Evolutionary conservation across 2,888 invertebrate genomes (phyloP).

Genomic region (Stenchaetothrips biformis): DNA sequence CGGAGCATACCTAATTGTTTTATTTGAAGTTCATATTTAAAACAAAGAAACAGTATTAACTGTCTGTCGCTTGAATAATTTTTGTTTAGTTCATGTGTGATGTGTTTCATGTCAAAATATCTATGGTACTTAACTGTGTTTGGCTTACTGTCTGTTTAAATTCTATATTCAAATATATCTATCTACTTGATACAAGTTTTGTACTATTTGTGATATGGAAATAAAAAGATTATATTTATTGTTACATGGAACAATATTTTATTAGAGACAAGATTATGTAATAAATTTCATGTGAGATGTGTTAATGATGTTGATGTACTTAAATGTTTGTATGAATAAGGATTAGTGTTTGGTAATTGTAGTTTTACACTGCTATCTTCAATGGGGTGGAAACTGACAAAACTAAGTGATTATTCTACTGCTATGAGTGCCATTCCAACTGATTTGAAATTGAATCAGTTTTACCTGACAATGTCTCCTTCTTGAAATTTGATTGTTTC

Average conservation of each 20-base stretch:
- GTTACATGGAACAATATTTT: conserved; percentile 22
- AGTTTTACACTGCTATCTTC: neutral
- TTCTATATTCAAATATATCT: conserved; percentile 13
- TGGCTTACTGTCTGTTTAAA: conserved; percentile 16
- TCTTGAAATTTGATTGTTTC: too few relatives aligned
- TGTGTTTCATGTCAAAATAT: neutral
- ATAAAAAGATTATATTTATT: conserved; percentile 22
- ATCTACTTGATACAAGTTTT: conserved; percentile 24
- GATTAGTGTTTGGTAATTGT: neutral
- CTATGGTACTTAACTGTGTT: neutral
- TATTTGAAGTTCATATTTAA: neutral
- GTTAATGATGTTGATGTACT: conserved; percentile 9
- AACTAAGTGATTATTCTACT: neutral
- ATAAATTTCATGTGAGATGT: conserved; percentile 17
- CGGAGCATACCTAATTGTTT: neutral
- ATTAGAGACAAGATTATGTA: conserved; percentile 13
- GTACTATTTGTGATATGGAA: conserved; percentile 25
- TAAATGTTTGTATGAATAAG: neutral
- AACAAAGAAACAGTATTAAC: neutral
- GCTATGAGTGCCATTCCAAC: conserved; percentile 20
- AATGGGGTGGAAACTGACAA: neutral
- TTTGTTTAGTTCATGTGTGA: conserved; percentile 17
- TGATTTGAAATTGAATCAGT: neutral
- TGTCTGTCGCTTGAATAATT: conserved; percentile 12
- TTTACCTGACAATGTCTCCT: neutral